Evolutionary conservation across 2,113 vertebrate genomes (phyloP).

Genomic region (Myotis davidii): DNA sequence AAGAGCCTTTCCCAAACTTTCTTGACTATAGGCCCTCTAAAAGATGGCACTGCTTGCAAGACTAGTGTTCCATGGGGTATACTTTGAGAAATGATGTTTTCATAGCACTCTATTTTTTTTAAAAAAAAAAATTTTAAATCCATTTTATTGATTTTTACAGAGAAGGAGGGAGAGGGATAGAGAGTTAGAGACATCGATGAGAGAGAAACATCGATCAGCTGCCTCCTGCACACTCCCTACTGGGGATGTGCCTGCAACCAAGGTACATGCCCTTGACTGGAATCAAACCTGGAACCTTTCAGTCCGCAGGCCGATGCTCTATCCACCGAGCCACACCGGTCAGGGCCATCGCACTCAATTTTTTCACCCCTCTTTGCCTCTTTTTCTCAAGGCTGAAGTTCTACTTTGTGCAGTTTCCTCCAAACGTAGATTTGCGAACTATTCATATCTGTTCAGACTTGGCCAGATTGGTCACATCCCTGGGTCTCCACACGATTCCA

Average conservation of each 20-base stretch:
- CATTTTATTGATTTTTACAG: too few species aligned
- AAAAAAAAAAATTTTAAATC: too few species aligned
- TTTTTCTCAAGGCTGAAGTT: neutral
- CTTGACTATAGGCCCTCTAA: neutral
- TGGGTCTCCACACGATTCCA: neutral
- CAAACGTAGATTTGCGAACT: neutral
- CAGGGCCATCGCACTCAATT: neutral
- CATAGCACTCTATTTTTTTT: neutral
- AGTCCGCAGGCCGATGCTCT: too few species aligned
- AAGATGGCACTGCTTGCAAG: neutral
- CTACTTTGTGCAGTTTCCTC: neutral
- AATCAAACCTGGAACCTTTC: too few species aligned
- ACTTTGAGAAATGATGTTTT: neutral
- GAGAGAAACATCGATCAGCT: too few species aligned
- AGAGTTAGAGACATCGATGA: too few species aligned
- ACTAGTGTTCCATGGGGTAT: neutral
- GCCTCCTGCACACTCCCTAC: too few species aligned
- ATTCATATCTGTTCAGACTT: neutral
- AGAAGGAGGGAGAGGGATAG: too few species aligned
- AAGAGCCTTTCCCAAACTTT: neutral
- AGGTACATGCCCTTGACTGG: too few species aligned
- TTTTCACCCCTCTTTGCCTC: neutral
- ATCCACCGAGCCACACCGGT: too few species aligned
- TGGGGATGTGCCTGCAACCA: too few species aligned
- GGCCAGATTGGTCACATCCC: neutral